Base-by-base conservation (phyloP, 2,113 vertebrate genomes). In the Connochaetes taurinus region DNA sequence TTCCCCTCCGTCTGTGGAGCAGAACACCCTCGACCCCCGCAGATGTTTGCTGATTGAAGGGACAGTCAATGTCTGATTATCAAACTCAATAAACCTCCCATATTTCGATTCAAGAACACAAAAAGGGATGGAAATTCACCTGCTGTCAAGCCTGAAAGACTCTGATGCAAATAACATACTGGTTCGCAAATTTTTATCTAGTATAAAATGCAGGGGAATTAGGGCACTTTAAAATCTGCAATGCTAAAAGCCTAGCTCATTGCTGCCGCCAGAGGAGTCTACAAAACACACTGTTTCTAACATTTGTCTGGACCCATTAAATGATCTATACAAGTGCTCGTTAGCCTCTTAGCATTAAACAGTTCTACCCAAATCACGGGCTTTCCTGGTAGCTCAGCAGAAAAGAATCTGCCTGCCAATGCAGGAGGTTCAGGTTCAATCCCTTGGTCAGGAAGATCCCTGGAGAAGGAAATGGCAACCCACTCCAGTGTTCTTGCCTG, bases 101-200 rank as follows among this genome's bases (percentile, higher is more conserved):
- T 36, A 47, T n/a, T 78, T 76, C 50, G 52, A 64, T 58, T 87
- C 29, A 50, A 2, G 9, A 57, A 45, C 19, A 29, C 19, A 43
- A 27, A 83, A 13, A 90, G 67, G 31, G 87, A 80, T 57, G 29
- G 45, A 81, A 92, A 90, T 52, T 36, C 27, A 50, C 57, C 55
- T 14, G 11, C 0, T 81, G 60, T 40, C 55, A 86, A 87, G 62
- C 36, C 80, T 78, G 33, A 76, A 91, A 87, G 84, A 57, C 60
- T 88, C 0, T 82, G 33, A 84, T 67, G 58, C 90, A 92, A 87
- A 94, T 93, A 85, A 93, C 33, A 95, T 21, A 19, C 62, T 81
- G 90, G 84, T 31, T 96, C 36, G 50, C 53, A 95, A 94, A 55
- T 85, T 91, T 94, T 78, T 62, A 97, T 47, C 67, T 58, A 64